Conservation (phyloP, 2,113 vertebrate genomes). For the Delphinus delphis region DNA sequence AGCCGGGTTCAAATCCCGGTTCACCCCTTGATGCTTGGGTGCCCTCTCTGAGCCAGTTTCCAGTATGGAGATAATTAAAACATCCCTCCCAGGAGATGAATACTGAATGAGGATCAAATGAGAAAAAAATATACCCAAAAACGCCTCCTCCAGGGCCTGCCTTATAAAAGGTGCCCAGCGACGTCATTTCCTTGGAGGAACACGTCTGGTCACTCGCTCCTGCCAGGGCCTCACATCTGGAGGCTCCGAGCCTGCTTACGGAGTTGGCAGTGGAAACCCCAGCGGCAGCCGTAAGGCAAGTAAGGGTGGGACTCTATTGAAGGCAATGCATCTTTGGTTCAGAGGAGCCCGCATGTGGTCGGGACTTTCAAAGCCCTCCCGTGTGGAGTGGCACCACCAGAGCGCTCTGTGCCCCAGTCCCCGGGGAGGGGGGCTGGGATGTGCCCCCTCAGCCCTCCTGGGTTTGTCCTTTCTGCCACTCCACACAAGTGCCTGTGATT, state of each 20-base stretch:
- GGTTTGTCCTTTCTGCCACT: neutral
- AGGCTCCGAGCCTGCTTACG: too few relatives aligned
- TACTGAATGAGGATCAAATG: neutral
- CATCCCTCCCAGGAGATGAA: neutral
- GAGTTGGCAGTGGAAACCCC: neutral
- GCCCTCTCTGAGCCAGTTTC: neutral
- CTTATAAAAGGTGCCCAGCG: neutral
- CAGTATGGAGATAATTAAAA: neutral
- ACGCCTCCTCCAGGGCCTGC: too few relatives aligned
- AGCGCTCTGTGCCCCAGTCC: too few relatives aligned
- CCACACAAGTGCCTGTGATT: neutral
- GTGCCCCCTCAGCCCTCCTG: neutral
- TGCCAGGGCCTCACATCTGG: neutral
- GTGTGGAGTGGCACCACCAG: too few relatives aligned
- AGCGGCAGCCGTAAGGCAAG: too few relatives aligned
- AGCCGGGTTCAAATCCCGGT: neutral
- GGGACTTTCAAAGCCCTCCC: neutral
- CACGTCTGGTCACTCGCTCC: neutral
- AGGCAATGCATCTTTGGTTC: neutral
- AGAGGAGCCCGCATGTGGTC: neutral
- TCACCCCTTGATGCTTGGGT: too few relatives aligned
- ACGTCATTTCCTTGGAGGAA: neutral
- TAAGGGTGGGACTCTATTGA: neutral
- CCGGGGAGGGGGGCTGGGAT: rapidly evolving
- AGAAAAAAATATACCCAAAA: neutral